Evolutionary conservation across 2,113 vertebrate genomes (phyloP).

Genomic region (Fulmarus glacialis): DNA sequence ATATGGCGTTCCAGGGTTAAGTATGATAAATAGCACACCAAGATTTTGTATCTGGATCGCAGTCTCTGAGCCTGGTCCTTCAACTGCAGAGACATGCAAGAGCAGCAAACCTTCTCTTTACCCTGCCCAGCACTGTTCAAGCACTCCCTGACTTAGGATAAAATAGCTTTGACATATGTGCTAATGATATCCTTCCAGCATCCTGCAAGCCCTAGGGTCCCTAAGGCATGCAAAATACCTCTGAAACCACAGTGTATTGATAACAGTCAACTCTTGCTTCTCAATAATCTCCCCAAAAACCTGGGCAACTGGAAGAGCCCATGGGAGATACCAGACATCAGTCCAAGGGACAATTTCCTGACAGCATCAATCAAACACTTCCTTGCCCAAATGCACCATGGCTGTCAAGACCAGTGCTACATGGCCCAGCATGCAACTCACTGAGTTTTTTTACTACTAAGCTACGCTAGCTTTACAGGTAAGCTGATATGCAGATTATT

Average conservation of each 20-base stretch:
- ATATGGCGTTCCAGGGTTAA: not conserved
- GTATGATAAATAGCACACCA: not conserved
- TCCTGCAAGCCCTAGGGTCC: not conserved
- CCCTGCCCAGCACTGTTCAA: not conserved
- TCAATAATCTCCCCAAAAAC: not conserved
- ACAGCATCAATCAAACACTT: not conserved
- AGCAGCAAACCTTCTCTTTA: not conserved
- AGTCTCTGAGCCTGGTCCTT: not conserved
- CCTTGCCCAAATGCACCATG: not conserved
- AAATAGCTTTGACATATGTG: not conserved
- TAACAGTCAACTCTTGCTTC: not conserved
- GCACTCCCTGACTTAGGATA: not conserved
- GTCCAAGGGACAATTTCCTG: not conserved
- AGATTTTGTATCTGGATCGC: not conserved
- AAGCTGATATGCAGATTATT: not conserved
- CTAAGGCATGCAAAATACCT: not conserved
- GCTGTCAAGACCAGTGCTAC: not conserved
- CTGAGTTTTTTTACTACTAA: not conserved
- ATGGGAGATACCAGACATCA: not conserved
- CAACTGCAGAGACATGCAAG: not conserved
- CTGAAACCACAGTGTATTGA: not conserved
- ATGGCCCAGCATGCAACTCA: not conserved
- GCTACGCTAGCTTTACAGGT: not conserved
- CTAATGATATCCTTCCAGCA: not conserved
- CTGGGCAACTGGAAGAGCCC: not conserved